Evolutionary conservation across 2,797 vertebrate genomes (phyloP).

Genomic region (Syndactyla subalaris): DNA sequence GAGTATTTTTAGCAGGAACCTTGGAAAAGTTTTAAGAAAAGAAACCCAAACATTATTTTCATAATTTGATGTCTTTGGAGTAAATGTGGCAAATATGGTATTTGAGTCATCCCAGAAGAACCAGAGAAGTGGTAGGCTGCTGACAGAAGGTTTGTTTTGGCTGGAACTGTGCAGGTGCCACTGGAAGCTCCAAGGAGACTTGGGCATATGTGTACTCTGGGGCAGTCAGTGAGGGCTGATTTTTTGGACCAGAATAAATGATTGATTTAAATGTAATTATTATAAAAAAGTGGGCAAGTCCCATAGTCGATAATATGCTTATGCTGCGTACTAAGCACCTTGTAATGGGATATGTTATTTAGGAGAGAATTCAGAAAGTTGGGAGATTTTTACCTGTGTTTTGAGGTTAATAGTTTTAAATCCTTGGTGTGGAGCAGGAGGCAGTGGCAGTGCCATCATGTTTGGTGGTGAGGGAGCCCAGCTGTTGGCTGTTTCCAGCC

Average conservation of each 20-base stretch:
- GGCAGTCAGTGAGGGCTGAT: background rate
- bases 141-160: background rate
- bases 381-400: background rate
- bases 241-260: background rate
- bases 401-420: background rate
- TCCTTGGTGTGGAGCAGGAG: background rate
- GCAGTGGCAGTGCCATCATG: background rate
- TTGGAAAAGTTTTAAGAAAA: background rate
- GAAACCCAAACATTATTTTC: background rate
- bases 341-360: background rate
- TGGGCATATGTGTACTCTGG: rapidly evolving
- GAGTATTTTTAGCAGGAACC: background rate
- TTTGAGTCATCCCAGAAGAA: background rate
- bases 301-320: background rate
- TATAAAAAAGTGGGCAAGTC: background rate
- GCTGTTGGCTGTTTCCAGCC: background rate
- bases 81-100: background rate
- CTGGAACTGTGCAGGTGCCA: background rate
- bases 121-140: background rate
- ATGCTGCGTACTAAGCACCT: background rate
- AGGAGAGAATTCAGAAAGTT: background rate
- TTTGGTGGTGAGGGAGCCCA: background rate
- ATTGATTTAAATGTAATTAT: background rate
- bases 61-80: background rate
- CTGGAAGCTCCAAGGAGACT: background rate